Conservation (phyloP, 2,797 vertebrate species). For the Chiropotes sagulatus region DNA sequence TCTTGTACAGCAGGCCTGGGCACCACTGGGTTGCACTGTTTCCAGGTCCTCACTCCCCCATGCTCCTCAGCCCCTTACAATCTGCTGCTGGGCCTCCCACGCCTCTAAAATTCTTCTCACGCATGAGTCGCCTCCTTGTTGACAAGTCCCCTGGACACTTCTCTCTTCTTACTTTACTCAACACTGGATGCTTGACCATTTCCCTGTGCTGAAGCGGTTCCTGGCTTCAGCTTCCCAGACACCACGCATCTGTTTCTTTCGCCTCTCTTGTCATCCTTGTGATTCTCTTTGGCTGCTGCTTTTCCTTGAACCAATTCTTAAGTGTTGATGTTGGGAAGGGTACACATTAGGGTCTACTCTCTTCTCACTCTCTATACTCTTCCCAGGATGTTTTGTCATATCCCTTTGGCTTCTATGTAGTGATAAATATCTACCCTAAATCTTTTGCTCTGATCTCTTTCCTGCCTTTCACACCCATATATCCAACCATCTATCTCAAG, state of each 20-base stretch:
- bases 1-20: rapidly evolving
- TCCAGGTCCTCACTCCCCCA: not conserved
- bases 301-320: not conserved
- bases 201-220: not conserved
- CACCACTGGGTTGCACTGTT: rapidly evolving
- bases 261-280: not conserved
- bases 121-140: not conserved
- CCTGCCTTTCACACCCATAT: not conserved
- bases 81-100: not conserved
- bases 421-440: not conserved
- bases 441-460: not conserved
- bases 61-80: not conserved
- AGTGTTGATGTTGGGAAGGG: not conserved
- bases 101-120: not conserved
- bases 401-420: not conserved
- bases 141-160: not conserved
- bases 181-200: not conserved
- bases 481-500: not conserved
- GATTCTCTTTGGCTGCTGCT: not conserved
- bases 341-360: not conserved
- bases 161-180: not conserved
- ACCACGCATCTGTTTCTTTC: not conserved
- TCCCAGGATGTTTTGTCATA: not conserved
- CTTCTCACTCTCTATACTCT: not conserved
- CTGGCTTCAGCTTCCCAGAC: not conserved